Base-by-base conservation (phyloP, 2,888 invertebrate species). In the Bhutanitis thaidina region DNA sequence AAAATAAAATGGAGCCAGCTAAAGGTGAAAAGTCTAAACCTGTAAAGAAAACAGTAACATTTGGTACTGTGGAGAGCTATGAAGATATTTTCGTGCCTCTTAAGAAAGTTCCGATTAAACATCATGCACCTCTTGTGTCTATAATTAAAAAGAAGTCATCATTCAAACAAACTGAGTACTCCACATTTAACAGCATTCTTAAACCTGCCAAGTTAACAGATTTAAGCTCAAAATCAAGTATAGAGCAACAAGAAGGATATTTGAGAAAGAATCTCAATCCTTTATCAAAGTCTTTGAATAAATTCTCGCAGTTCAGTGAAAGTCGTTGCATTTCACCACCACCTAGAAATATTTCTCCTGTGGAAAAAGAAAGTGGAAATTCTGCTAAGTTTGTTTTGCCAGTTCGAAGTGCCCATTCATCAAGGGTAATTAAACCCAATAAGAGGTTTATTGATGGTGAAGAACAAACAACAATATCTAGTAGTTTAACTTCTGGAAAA, bases 351-450 rank as follows among this genome's bases (percentile, higher is more conserved):
- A 54, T 69, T 43, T 89, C 89, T 54, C 83, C 84, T 32, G 58
- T 79, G 12, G 85, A 88, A 34, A 85, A 77, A 62, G 86, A 87
- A 34, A 71, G 60, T 62, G 69, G 65, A 9, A 66, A 60, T 54
- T 65, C 72, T 27, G 55, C 92, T 44, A 94, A 93, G 74, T 96
- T 96, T 88, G 92, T 95, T 29, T 81, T 96, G 55, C 96, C 96
- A 13, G 91, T 93, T 40, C 91, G 95, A 64, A 96, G 96, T 88
- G 94, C 92, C 12, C 94, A 96, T 75, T 96, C 96, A 36, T 96
- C 96, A 4, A 91, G 97, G 59, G 94, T 96, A 37, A 96, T 96
- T 47, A 97, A 95, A 75, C 96, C 97, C 35, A 96, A 96, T 70
- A 97, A 96, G 80, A 92, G 94, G 59, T 95, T 96, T 67, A 91